Percentiles rank a stretch among this genome's conserved stretches.
Conservation (phyloP, 2,113 vertebrate species). For the Zootoca vivipara region DNA sequence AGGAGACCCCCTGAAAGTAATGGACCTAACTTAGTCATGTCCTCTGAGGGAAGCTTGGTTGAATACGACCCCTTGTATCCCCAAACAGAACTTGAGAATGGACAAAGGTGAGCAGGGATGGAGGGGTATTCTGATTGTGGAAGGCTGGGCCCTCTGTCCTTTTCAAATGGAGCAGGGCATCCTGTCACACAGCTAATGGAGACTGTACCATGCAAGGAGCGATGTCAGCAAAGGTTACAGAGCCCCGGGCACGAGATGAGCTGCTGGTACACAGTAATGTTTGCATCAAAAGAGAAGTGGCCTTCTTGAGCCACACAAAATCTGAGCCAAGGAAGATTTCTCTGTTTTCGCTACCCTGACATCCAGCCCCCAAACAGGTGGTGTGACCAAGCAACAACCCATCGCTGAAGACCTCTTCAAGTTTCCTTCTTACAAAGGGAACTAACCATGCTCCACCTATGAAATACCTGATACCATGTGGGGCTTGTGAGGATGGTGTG, state of each 20-base stretch:
- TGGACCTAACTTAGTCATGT: too few species aligned
- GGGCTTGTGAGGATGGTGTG: background rate
- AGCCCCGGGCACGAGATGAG: too few species aligned
- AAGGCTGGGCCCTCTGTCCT: too few species aligned
- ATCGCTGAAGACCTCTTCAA: background rate
- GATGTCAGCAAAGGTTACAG: background rate
- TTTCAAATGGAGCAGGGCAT: too few species aligned
- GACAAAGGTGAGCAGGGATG: too few species aligned
- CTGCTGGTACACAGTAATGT: too few species aligned
- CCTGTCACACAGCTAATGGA: too few species aligned
- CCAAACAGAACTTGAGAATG: background rate
- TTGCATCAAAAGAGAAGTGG: background rate
- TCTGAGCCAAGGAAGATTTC: background rate
- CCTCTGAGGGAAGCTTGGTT: too few species aligned
- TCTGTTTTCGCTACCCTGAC: too few species aligned
- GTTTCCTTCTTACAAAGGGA: background rate
- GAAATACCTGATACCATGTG: background rate
- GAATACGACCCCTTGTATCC: background rate
- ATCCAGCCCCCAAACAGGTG: too few species aligned
- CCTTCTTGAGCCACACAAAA: background rate
- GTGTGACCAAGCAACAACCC: background rate
- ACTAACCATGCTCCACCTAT: background rate
- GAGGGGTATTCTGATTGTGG: too few species aligned
- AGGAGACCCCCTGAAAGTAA: too few species aligned
- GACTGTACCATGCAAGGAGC: background rate